A percentile compares a stretch with the other conserved stretches of the same genome.
These are phyloP conservation scores for Thryonomys swinderianus DNA, from an alignment of 2,113 vertebrate genomes.

Conservation along the genomic window DNA sequence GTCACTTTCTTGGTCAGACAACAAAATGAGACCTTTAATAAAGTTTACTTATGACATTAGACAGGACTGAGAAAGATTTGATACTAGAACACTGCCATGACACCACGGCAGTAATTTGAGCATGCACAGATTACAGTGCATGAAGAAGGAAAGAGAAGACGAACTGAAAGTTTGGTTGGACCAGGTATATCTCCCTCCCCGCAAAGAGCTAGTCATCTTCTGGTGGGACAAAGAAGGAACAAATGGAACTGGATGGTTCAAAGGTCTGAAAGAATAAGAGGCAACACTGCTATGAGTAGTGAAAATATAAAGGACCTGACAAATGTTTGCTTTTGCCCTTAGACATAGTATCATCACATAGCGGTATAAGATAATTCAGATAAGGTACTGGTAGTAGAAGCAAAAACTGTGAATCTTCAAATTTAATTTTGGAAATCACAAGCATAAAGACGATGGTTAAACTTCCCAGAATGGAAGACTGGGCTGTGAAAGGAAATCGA, in stretches of 20 bases:
- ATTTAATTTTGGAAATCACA: background rate
- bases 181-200: accelerated
- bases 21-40: background rate
- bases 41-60: background rate
- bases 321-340: background rate
- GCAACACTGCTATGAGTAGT: background rate
- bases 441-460: background rate
- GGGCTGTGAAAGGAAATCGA: background rate
- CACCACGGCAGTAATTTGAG: background rate
- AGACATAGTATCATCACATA: background rate
- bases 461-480: background rate
- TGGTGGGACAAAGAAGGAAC: background rate
- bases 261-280: background rate
- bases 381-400: background rate
- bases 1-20: background rate
- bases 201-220: background rate
- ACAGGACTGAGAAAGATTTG: background rate
- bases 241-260: background rate
- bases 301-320: background rate
- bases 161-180: background rate
- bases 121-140: background rate
- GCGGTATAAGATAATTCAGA: background rate
- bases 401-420: background rate
- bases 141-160: background rate
- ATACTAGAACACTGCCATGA: background rate